Evolutionary conservation across 2,113 vertebrate species (phyloP).

Genomic region (Manacus vitellinus): DNA sequence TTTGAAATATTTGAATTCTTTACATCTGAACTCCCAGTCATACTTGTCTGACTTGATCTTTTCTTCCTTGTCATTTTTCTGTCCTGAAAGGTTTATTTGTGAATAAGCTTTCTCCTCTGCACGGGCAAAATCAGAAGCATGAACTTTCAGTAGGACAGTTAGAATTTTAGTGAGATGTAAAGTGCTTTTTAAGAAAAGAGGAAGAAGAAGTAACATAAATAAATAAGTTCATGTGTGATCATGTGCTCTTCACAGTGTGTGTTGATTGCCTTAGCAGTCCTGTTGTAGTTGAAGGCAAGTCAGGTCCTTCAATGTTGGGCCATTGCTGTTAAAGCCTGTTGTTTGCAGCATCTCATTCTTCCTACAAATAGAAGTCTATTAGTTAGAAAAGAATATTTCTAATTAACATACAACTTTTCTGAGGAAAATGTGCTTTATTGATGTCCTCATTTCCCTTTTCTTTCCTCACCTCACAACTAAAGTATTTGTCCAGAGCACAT

Average conservation of each 20-base stretch:
- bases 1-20: constrained; percentile 51
- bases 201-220: not conserved
- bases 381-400: not conserved
- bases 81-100: not conserved
- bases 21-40: constrained; percentile 20
- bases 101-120: not conserved
- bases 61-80: not conserved
- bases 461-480: not conserved
- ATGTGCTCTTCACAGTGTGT: not conserved
- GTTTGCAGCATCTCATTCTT: not conserved
- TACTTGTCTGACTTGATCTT: constrained; percentile 37
- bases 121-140: not conserved
- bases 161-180: not conserved
- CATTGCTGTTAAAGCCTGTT: not conserved
- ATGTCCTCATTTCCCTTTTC: not conserved
- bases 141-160: not conserved
- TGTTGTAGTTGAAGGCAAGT: not conserved
- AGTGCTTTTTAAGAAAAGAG: not conserved
- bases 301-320: not conserved
- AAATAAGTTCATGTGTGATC: not conserved
- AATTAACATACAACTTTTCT: not conserved
- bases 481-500: not conserved
- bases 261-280: not conserved
- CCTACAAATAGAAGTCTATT: not conserved
- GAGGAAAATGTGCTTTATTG: not conserved